phyloP scores from a whole-genome alignment of 2,797 vertebrate genomes.

The Sebastes taczanowskii region DNA sequence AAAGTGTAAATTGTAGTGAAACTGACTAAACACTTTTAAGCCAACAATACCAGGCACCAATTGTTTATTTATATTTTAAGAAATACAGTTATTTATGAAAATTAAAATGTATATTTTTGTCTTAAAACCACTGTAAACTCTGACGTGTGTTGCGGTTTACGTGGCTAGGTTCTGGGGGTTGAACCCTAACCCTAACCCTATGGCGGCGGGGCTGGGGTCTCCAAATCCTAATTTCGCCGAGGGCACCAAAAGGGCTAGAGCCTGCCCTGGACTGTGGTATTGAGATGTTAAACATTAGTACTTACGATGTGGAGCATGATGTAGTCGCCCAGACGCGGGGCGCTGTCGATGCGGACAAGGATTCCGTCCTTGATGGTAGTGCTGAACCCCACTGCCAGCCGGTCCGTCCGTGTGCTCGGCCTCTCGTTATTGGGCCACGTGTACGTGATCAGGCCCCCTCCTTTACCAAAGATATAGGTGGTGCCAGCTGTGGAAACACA shows the following conservation, averaged over 20 bases:
- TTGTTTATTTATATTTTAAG: no score
- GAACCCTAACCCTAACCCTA: not conserved
- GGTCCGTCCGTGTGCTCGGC: slow-evolving; percentile 95
- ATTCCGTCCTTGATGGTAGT: slow-evolving; percentile 96
- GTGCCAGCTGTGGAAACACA: slow-evolving; percentile 87
- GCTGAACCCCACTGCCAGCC: slow-evolving; percentile 95
- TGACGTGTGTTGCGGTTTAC: not conserved
- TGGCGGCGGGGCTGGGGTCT: not conserved
- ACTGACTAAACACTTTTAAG: not conserved
- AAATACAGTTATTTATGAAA: no score
- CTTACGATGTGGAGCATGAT: slow-evolving; percentile 98
- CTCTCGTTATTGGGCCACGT: slow-evolving; percentile 97
- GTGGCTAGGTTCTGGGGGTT: not conserved
- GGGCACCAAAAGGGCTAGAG: not conserved
- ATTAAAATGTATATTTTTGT: not conserved
- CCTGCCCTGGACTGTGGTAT: not conserved
- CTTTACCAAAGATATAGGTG: slow-evolving; percentile 97
- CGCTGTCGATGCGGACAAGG: slow-evolving; percentile 95
- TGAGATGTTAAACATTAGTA: slow-evolving; percentile 48
- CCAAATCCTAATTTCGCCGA: not conserved
- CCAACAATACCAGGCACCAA: no score
- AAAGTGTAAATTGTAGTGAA: not conserved
- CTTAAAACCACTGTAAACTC: not conserved
- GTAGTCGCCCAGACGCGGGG: slow-evolving; percentile 94
- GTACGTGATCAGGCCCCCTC: slow-evolving; percentile 94